Evolutionary conservation across 2,888 invertebrate genomes (phyloP), one percentile per base, ranked within the genome.

Genomic region (Napeogenes sylphis): DNA sequence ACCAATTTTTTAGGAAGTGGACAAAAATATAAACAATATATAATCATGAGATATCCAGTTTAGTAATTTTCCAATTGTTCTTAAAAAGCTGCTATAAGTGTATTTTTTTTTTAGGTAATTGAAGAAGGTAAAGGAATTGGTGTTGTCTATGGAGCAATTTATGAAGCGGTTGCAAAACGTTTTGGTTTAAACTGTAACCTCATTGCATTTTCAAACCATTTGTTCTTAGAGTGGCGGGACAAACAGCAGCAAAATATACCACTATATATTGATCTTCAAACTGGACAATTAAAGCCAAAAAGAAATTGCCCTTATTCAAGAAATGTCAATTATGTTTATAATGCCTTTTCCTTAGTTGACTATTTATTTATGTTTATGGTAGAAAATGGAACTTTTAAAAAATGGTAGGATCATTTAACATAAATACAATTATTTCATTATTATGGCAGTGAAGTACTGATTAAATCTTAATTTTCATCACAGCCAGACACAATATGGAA

Each of bases 221-320:
- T 87, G 62, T 85, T 83, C 63, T 55, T 89, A 14, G 79, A 85
- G 65, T 84, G 84, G 83, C 73, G 74, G 45, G 76, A 79, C 56
- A 70, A 67, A 12, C 61, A 67, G 0, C 58, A 63, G n/a, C 53
- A 60, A n/a, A 59, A 61, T 55, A 59, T 53, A 12, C 57, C 42
- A 30, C 42, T 68, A 4, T 82, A 76, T 63, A 78, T 88, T n/a
- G 75, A 82, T 54, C 71, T 85, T 2, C 62, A 62, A 13, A 80
- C 69, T 3, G 88, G 87, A 2, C 73, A 73, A 2, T 56, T 86
- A 45, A 71, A 73, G 2, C 72, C 75, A 3, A 82, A 79, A 58
- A 72, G 78, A 3, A 69, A 71, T 12, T 89, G 88, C 61, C 87
- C 87, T 0, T 87, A 77, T 33, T 61, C 68, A 42, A 42, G 42